These are phyloP conservation scores for Aradophagus sp. DNA, from an alignment of 1,140 invertebrate species.

Conservation along the genomic window DNA sequence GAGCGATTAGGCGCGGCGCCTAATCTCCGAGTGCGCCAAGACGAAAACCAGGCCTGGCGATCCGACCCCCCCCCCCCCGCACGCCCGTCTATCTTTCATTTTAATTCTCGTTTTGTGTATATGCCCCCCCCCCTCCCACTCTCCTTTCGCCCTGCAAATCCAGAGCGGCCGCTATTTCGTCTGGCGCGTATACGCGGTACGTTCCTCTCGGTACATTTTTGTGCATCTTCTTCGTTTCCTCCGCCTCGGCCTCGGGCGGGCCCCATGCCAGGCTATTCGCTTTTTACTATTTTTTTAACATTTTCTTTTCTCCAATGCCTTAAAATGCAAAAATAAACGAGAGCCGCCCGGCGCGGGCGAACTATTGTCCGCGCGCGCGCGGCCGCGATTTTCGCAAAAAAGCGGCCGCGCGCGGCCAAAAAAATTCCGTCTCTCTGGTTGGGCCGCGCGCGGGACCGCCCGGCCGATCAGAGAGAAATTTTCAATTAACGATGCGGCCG, in stretches of 20 bases:
- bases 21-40: too few species aligned
- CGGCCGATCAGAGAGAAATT: slow-evolving; percentile 63
- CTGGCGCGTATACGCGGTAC: slow-evolving; percentile 64
- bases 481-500: slow-evolving; percentile 33
- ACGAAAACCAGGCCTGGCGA: too few species aligned
- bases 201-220: slow-evolving; percentile 68
- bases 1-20: too few species aligned
- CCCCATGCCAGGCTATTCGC: slow-evolving; percentile 67
- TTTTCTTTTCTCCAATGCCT: slow-evolving; percentile 74
- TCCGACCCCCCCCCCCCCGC: too few species aligned
- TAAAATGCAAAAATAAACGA: slow-evolving; percentile 74
- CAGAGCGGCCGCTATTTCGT: slow-evolving; percentile 59
- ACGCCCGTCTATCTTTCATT: too few species aligned
- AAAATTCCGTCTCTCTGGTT: slow-evolving; percentile 68
- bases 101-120: too few species aligned
- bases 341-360: slow-evolving; percentile 57
- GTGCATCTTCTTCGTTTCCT: slow-evolving; percentile 65
- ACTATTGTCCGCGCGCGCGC: slow-evolving; percentile 57
- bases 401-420: slow-evolving; percentile 22
- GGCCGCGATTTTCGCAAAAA: slow-evolving; percentile 58
- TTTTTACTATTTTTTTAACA: slow-evolving; percentile 72
- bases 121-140: too few species aligned
- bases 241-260: slow-evolving; percentile 56
- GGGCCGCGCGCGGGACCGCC: neutral
- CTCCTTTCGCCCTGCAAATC: too few species aligned